Evolutionary conservation across 2,888 invertebrate genomes (phyloP).

Genomic region (Drosophila recens): DNA sequence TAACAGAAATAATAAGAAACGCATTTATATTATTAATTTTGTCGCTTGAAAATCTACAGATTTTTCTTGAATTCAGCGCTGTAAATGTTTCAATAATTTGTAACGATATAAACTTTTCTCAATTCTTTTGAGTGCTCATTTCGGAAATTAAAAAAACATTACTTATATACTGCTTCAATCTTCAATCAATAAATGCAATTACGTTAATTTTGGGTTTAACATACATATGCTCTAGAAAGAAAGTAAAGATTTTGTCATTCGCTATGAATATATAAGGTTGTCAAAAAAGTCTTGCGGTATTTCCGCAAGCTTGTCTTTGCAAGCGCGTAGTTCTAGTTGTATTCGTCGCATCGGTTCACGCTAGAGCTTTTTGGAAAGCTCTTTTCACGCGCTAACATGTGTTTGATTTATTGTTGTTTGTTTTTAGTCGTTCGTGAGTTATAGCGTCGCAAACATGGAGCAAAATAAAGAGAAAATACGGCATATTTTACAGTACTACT

Average conservation of each 20-base stretch:
- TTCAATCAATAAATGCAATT: neutral
- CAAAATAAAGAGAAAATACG: too few species aligned
- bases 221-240: neutral
- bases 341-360: too few species aligned
- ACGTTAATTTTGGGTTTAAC: neutral
- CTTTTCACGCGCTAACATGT: too few species aligned
- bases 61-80: neutral
- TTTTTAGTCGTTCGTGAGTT: too few species aligned
- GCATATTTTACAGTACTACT: too few species aligned
- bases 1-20: constrained; percentile 7
- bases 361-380: too few species aligned
- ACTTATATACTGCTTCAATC: neutral
- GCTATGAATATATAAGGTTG: too few species aligned
- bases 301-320: too few species aligned
- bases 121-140: neutral
- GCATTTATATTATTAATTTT: neutral
- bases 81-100: neutral
- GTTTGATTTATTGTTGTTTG: too few species aligned
- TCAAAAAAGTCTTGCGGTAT: too few species aligned
- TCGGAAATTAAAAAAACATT: neutral
- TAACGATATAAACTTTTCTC: neutral
- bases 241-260: neutral
- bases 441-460: too few species aligned
- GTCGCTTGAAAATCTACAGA: neutral
- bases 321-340: too few species aligned